Evolutionary conservation across 2,888 invertebrate species (phyloP).

Genomic region (Phoenoteleia sp.): DNA sequence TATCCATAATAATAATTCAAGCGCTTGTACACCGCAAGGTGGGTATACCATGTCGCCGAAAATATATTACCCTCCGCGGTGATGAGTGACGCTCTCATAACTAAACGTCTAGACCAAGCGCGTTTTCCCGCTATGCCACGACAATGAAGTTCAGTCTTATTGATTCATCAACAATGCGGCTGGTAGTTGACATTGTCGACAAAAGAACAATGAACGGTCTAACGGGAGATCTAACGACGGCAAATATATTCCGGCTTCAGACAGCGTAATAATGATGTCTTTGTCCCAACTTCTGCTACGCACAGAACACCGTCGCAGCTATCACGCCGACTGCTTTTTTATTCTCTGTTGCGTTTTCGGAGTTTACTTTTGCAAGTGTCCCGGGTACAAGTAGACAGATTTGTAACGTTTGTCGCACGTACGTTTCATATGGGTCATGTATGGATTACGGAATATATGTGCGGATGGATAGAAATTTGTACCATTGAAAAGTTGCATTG

Average conservation of each 20-base stretch:
- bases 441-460: no score
- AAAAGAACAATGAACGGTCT: slow-evolving; percentile 76
- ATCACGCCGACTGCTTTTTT: slow-evolving; percentile 21
- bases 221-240: slow-evolving; percentile 59
- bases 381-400: no score
- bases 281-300: slow-evolving; percentile 64
- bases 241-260: slow-evolving; percentile 69
- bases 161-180: slow-evolving; percentile 81
- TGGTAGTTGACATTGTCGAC: slow-evolving; percentile 75
- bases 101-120: slow-evolving; percentile 80
- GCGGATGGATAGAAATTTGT: no score
- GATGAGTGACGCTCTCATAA: slow-evolving; percentile 79
- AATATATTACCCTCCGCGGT: slow-evolving; percentile 76
- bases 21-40: slow-evolving; percentile 72
- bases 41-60: slow-evolving; percentile 74
- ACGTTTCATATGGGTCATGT: no score
- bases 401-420: no score
- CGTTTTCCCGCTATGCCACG: slow-evolving; percentile 70
- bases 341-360: slow-evolving; percentile 1
- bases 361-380: no score
- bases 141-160: slow-evolving; percentile 82
- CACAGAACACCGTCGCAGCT: background rate
- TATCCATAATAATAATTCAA: slow-evolving; percentile 76
- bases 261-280: slow-evolving; percentile 66
- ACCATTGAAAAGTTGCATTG: no score